These are phyloP conservation scores for Amphiprion percula DNA, from an alignment of 2,113 vertebrate genomes.

Conservation along the genomic window DNA sequence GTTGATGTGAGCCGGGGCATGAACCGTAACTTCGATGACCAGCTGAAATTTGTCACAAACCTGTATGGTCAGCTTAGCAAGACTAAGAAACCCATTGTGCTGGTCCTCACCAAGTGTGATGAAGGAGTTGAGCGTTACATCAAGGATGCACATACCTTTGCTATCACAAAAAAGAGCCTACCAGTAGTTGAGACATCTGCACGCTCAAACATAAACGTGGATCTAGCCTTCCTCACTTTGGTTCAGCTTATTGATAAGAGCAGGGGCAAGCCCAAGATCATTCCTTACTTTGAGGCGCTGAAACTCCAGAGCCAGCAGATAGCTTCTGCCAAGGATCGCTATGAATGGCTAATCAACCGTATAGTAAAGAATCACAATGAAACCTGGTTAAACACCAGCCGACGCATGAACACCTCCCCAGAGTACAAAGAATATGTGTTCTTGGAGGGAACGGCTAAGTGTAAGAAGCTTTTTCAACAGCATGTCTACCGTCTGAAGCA, in stretches of 20 bases:
- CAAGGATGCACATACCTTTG: conserved; percentile 95
- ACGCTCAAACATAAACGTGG: conserved; percentile 95
- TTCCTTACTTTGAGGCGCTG: conserved; percentile 96
- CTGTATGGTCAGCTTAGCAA: conserved; percentile 95
- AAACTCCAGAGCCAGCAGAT: conserved; percentile 99
- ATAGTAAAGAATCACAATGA: conserved; percentile 96
- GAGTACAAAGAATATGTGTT: conserved; percentile 97
- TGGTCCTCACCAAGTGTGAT: conserved; percentile 96
- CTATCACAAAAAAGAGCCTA: conserved; percentile 96
- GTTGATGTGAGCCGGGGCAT: conserved; percentile 96
- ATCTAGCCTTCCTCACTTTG: conserved; percentile 94
- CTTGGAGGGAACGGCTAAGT: conserved; percentile 94
- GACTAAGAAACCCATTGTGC: conserved; percentile 94
- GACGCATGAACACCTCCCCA: conserved; percentile 90
- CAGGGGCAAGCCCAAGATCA: conserved; percentile 94
- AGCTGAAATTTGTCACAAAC: conserved; percentile 96
- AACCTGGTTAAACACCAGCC: conserved; percentile 87
- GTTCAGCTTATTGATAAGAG: conserved; percentile 94
- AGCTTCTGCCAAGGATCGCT: conserved; percentile 95
- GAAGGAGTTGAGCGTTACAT: conserved; percentile 98
- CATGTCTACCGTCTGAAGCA: conserved; percentile 94
- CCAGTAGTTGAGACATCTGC: conserved; percentile 98
- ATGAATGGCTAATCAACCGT: conserved; percentile 96
- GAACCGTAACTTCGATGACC: conserved; percentile 98
- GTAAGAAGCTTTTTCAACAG: conserved; percentile 96